Base-by-base conservation (phyloP, 2,113 vertebrate genomes). In the Phyllostomus hastatus region DNA sequence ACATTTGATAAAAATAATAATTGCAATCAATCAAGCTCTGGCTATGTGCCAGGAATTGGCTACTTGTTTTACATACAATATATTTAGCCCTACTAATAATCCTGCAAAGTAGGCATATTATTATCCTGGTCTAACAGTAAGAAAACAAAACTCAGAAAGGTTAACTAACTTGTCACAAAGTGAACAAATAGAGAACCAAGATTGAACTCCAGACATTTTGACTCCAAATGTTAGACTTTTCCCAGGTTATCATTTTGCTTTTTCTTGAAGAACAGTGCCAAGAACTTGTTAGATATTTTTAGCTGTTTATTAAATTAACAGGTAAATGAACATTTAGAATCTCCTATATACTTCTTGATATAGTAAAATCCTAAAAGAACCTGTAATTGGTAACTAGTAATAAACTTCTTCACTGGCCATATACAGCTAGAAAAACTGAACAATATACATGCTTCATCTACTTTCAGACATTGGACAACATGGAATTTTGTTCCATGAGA, bases 1-100 rank as follows among this genome's bases (percentile, higher is more conserved):
- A 94, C 61, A 50, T 97, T 96, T 94, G 94, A 97, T 97, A 95
- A 97, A 97, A 91, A 91, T 94, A 96, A 97, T 96, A 96, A 96
- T 97, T 96, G 91, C 35, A 94, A 91, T 96, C 94, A 91, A 95
- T 97, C 94, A 98, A 86, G 28, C 79, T 93, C 54, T 66, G 72
- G 64, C 59, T 61, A 33, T 38, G 26, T 93, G 88, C 84, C 92
- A 73, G 26, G 61, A 87, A 78, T 90, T 84, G 48, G 67, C 73
- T 70, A 88, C 93, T 79, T 95, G 67, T 95, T 96, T 96, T 83
- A 88, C 3, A 46, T 69, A 93, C 54, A 82, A 87, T 94, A 59
- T 86, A 91, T 82, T 94, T 97, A 96, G 83, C 59, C 28, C 50
- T 91, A 90, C 43, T 69, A 94, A 52, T 93, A 92, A 97, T 90